Base-by-base conservation (phyloP, 2,113 vertebrate genomes). In the Alosa alosa region DNA sequence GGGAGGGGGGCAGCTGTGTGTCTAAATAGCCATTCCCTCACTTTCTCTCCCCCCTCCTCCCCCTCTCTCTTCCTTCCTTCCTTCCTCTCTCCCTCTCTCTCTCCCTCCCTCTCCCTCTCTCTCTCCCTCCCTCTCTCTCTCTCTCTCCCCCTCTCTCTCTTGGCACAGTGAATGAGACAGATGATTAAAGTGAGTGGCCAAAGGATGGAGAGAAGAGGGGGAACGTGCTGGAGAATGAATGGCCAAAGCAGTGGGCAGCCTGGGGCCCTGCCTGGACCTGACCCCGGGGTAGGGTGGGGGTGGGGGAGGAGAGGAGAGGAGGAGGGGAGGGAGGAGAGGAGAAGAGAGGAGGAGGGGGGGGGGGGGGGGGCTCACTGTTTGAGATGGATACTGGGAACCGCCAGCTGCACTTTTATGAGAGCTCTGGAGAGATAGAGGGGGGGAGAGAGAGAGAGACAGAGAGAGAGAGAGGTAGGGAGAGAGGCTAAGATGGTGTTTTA, bases 401-500 rank as follows among this genome's bases (percentile, higher is more conserved):
- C 52, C 52, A 57, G 52, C 52, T 18, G 52, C 52, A 57, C 52
- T 18, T 57, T 57, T 11, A 49, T 49, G 47, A 49, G 47, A 9
- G 47, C 47, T 11, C 52, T 18, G 17, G 18, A 57, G 18, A 57
- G 18, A 4, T 18, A 55, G 13, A 55, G 15, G 17, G 47, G 6
- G 47, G 6, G 47, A 49, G 47, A 49, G 47, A 49, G 7, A 13
- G 47, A 49, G 47, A 11, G 47, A 49, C 1, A 49, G 18, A 25
- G 20, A 25, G n/a, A n/a, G 60, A 64, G 20, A 9, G 2, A 64
- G 60, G n/a, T 4, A 64, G 20, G n/a, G 82, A 64, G 86, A 45
- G 81, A 78, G 45, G 13, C 82, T 18, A 82, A 90, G 86, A 90
- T 87, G 85, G 86, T 90, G 75, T 89, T 93, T 93, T 92, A 93